A percentile compares a stretch with the other conserved stretches of the same genome.
phyloP scores from a whole-genome alignment of 2,888 invertebrate genomes.

The Cloeon dipterum region DNA sequence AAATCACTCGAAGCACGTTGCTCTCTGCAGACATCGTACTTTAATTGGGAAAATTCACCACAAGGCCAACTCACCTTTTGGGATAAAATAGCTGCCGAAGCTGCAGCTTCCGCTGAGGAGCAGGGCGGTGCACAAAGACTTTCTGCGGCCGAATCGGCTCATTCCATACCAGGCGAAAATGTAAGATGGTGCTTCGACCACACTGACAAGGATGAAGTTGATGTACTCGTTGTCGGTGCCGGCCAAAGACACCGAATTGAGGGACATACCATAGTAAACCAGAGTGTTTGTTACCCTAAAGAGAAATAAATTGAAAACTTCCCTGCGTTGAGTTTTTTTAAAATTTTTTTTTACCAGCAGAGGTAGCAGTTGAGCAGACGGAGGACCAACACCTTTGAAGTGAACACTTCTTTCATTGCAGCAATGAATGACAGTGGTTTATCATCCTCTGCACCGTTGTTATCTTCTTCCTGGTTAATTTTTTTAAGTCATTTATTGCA shows the following conservation, averaged over 20 bases:
- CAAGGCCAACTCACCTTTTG: too few species aligned
- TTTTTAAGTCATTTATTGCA: not conserved
- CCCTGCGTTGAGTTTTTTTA: too few species aligned
- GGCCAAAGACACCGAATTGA: constrained; percentile 49
- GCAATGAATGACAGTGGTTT: too few species aligned
- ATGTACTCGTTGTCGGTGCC: constrained; percentile 42
- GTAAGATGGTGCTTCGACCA: constrained; percentile 53
- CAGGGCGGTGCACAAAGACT: constrained; percentile 8
- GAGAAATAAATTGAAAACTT: too few species aligned
- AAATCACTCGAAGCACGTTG: constrained; percentile 15
- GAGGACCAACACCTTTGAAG: constrained; percentile 25
- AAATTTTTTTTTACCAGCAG: constrained; percentile 30
- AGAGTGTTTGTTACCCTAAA: constrained; percentile 41
- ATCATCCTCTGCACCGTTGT: not conserved
- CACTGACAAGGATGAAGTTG: constrained; percentile 43
- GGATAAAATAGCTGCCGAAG: constrained; percentile 11
- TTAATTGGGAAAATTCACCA: too few species aligned
- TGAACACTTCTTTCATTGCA: constrained; percentile 20
- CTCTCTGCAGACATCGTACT: too few species aligned
- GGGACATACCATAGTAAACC: constrained; percentile 56
- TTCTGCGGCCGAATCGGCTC: constrained; percentile 27
- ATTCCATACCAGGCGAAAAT: constrained; percentile 34
- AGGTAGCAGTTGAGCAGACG: constrained; percentile 41
- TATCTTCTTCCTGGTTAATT: too few species aligned
- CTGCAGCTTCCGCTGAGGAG: constrained; percentile 10